Conservation (phyloP, 1,140 invertebrate species). For the Homarus americanus region DNA sequence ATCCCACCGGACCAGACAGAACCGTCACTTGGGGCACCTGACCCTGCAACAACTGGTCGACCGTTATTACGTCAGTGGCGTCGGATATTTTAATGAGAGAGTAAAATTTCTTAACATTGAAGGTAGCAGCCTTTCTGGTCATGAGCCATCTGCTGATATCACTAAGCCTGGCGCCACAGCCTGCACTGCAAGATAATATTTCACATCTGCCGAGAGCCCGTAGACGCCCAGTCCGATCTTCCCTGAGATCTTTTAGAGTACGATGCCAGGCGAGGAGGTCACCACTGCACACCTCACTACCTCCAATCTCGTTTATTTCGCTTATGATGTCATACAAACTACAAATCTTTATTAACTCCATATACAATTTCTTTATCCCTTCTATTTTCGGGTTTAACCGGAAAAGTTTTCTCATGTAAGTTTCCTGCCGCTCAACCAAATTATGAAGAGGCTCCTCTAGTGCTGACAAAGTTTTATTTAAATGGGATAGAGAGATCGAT, state of each 20-base stretch:
- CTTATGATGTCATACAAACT: neutral
- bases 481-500: neutral
- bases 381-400: neutral
- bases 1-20: constrained; percentile 49
- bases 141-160: constrained; percentile 32
- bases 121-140: neutral
- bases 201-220: constrained; percentile 3
- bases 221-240: constrained; percentile 1
- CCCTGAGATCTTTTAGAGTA: neutral
- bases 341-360: neutral
- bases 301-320: neutral
- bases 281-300: neutral
- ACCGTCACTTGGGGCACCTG: constrained; percentile 25
- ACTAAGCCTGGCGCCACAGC: neutral
- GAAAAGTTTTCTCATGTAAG: no score
- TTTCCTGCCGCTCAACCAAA: neutral
- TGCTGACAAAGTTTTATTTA: no score
- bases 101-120: neutral
- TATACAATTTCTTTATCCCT: neutral
- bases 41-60: constrained; percentile 5
- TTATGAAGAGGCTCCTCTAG: neutral
- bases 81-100: neutral
- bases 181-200: neutral
- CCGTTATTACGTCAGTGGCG: neutral
- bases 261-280: neutral